phyloP scores from a whole-genome alignment of 2,797 vertebrate genomes.

The Pitangus sulphuratus region DNA sequence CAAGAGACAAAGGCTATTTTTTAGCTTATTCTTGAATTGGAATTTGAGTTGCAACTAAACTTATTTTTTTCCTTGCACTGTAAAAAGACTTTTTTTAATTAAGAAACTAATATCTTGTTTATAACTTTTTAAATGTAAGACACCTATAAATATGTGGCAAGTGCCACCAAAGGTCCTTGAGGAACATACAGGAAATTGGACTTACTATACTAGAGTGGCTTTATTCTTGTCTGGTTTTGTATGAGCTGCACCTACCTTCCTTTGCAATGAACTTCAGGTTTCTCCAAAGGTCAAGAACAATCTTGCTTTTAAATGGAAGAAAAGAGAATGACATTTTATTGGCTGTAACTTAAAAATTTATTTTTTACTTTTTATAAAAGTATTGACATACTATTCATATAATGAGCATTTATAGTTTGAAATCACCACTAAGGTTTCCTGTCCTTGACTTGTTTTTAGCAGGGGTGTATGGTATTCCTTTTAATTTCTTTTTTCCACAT shows the following conservation, averaged over 20 bases:
- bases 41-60: not conserved
- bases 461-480: not conserved
- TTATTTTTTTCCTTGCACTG: not conserved
- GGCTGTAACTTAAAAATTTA: not conserved
- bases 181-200: constrained; percentile 7
- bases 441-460: constrained; percentile 28
- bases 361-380: not conserved
- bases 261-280: not conserved
- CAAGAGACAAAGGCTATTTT: not conserved
- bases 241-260: constrained; percentile 7
- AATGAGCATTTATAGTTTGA: not conserved
- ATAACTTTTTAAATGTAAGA: not conserved
- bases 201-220: not conserved
- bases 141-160: not conserved
- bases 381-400: not conserved
- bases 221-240: constrained; percentile 16
- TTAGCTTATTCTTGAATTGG: not conserved
- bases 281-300: constrained; percentile 26
- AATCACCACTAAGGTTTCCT: not conserved
- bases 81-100: not conserved
- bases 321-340: not conserved
- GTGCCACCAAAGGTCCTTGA: not conserved
- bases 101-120: not conserved
- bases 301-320: constrained; percentile 29
- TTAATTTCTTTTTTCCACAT: not conserved